A percentile compares a stretch with the other conserved stretches of the same genome.
These are phyloP conservation scores for Paramacrobiotus metropolitanus DNA, from an alignment of 1,140 invertebrate species.

Conservation along the genomic window DNA sequence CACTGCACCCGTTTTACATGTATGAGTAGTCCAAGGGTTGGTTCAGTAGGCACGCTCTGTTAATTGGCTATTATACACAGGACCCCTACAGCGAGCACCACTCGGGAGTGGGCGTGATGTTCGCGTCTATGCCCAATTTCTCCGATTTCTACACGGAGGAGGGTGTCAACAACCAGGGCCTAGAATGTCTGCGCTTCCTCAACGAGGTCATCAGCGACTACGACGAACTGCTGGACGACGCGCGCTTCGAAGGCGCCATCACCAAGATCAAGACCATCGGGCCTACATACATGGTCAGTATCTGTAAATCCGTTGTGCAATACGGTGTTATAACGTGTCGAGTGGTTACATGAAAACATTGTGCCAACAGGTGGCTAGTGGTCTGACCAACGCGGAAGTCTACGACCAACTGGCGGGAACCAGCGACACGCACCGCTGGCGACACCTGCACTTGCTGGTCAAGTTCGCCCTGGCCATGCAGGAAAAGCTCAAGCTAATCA, in stretches of 20 bases:
- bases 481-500: constrained; percentile 61
- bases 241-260: constrained; percentile 54
- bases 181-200: constrained; percentile 78
- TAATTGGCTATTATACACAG: constrained; percentile 26
- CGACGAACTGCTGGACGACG: constrained; percentile 66
- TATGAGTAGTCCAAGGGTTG: too few relatives aligned
- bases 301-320: background rate
- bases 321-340: background rate
- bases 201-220: constrained; percentile 97
- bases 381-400: constrained; percentile 43
- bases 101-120: constrained; percentile 66
- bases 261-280: constrained; percentile 96
- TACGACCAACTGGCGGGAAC: constrained; percentile 22
- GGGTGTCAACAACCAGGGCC: constrained; percentile 78
- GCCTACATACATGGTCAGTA: constrained; percentile 67
- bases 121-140: constrained; percentile 85
- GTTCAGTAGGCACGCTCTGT: too few relatives aligned
- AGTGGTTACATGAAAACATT: background rate
- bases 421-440: constrained; percentile 46
- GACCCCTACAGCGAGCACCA: constrained; percentile 81
- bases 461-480: constrained; percentile 74
- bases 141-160: constrained; percentile 82
- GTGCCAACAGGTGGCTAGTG: constrained; percentile 39
- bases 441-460: constrained; percentile 53
- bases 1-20: too few relatives aligned